A percentile compares a stretch with the other conserved stretches of the same genome.
These are phyloP conservation scores for Anneissia japonica DNA, from an alignment of 35 echinoderm and acorn worm species.

Conservation along the genomic window DNA sequence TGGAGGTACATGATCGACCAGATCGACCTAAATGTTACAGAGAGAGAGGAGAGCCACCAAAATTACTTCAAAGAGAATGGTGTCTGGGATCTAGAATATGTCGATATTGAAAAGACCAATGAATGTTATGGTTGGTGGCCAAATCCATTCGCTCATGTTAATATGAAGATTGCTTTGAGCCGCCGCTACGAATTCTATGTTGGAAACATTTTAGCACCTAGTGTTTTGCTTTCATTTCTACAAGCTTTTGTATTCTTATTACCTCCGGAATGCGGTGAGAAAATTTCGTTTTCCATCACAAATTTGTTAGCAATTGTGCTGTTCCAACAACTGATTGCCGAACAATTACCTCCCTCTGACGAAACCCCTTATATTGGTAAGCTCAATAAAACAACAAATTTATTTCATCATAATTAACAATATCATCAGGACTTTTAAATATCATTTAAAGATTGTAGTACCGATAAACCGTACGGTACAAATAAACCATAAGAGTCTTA, in stretches of 20 bases:
- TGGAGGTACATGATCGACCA: not conserved
- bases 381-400: no score
- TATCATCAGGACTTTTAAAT: no score
- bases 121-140: not conserved
- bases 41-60: not conserved
- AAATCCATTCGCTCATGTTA: not conserved
- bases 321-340: conserved; percentile 57
- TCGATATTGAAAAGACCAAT: not conserved
- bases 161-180: not conserved
- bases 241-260: conserved; percentile 17
- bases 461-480: no score
- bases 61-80: not conserved
- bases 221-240: conserved; percentile 22
- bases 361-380: conserved; percentile 46
- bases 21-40: not conserved
- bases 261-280: conserved; percentile 23
- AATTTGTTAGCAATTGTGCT: conserved; percentile 48
- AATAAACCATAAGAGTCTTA: no score
- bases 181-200: conserved; percentile 7
- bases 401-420: no score
- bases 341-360: conserved; percentile 33
- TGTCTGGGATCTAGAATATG: not conserved
- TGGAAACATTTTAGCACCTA: conserved; percentile 20
- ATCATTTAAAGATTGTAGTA: no score
- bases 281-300: conserved; percentile 46